These are phyloP conservation scores for Megalopta genalis DNA, from an alignment of 1,140 invertebrate genomes.

Conservation along the genomic window DNA sequence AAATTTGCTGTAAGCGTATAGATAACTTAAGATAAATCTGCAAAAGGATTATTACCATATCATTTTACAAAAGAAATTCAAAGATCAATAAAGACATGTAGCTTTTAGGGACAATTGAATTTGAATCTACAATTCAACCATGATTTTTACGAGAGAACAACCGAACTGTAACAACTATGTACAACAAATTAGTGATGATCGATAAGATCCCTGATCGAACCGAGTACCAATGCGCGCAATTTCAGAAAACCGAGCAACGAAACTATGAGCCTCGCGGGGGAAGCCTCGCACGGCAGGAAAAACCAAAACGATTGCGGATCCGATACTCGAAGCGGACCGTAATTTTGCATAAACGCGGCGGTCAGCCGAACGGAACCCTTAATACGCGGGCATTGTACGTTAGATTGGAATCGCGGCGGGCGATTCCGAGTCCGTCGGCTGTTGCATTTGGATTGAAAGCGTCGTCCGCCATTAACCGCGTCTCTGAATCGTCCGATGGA, in stretches of 20 bases:
- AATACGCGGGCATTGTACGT: conserved; percentile 62
- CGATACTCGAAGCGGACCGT: neutral
- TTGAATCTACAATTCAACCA: too few relatives aligned
- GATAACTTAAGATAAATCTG: neutral
- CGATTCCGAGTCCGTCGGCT: conserved; percentile 26
- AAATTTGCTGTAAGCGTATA: too few relatives aligned
- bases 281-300: neutral
- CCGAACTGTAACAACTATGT: too few relatives aligned
- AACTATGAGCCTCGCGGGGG: conserved; percentile 17
- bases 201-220: too few relatives aligned
- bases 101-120: too few relatives aligned
- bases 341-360: conserved; percentile 30
- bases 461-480: conserved; percentile 33
- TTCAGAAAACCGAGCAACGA: neutral
- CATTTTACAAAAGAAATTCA: neutral
- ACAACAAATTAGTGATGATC: too few relatives aligned
- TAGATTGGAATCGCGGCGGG: conserved; percentile 61
- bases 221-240: too few relatives aligned
- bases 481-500: conserved; percentile 59
- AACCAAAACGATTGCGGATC: conserved; percentile 16
- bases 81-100: too few relatives aligned
- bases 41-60: too few relatives aligned
- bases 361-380: conserved; percentile 51
- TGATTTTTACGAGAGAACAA: too few relatives aligned
- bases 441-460: conserved; percentile 52